Percentiles rank a stretch among this genome's conserved stretches.
These are phyloP conservation scores for Ameiurus melas DNA, from an alignment of 2,113 vertebrate genomes.

Conservation along the genomic window DNA sequence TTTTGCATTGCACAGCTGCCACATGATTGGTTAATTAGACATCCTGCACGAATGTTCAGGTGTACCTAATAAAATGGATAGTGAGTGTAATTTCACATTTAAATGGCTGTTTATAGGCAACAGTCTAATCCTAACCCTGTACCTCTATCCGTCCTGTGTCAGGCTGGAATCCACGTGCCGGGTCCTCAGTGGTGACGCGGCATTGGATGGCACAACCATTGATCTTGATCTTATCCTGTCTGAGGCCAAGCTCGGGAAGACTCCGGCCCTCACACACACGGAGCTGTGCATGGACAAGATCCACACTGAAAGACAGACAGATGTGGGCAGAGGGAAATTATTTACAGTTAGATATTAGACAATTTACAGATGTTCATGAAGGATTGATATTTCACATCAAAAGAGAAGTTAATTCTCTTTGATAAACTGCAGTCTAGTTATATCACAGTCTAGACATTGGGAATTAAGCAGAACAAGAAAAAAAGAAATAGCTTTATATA, in stretches of 20 bases:
- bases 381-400: background rate
- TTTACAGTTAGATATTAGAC: background rate
- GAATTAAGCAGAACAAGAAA: background rate
- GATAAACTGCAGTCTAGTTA: background rate
- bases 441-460: conserved; percentile 4
- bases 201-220: conserved; percentile 82
- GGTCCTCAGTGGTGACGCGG: conserved; percentile 81
- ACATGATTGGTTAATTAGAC: background rate
- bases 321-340: background rate
- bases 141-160: conserved; percentile 84
- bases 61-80: background rate
- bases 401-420: background rate
- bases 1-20: background rate
- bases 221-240: conserved; percentile 75
- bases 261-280: conserved; percentile 76
- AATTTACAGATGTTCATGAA: background rate
- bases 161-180: conserved; percentile 76
- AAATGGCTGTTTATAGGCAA: background rate
- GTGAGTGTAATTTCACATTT: background rate
- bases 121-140: background rate
- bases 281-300: conserved; percentile 80
- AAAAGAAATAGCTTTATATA: background rate
- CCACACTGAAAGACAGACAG: conserved; percentile 66
- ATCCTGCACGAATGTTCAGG: background rate
- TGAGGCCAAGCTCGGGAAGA: conserved; percentile 73